Conservation (phyloP, 2,888 invertebrate genomes). For the Cryptocheilus praepositus region DNA sequence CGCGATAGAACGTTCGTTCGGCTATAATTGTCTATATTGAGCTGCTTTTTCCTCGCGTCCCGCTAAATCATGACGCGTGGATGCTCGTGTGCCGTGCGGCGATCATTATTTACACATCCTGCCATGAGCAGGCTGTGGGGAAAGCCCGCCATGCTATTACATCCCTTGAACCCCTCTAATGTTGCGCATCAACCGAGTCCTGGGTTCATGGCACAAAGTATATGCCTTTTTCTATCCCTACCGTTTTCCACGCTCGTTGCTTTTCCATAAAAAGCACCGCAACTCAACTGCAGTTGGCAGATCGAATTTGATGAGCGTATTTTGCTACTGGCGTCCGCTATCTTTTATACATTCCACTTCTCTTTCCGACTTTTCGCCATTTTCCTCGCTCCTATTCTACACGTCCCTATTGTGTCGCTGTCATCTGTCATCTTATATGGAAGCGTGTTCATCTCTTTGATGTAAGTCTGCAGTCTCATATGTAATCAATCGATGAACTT, state of each 20-base stretch:
- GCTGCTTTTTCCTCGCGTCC: slow-evolving; percentile 11
- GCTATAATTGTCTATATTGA: neutral
- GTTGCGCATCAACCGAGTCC: slow-evolving; percentile 16
- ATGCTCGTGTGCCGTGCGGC: slow-evolving; percentile 38
- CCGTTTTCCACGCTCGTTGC: neutral
- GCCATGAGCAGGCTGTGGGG: slow-evolving; percentile 50
- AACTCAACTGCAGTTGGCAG: slow-evolving; percentile 9
- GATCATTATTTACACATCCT: slow-evolving; percentile 61
- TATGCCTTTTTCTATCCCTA: neutral
- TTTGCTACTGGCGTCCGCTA: neutral
- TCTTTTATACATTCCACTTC: neutral
- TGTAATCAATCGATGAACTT: too few species aligned
- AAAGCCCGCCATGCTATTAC: slow-evolving; percentile 18
- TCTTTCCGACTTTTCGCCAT: neutral
- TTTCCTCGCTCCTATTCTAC: neutral
- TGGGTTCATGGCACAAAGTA: too few species aligned
- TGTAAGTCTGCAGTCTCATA: too few species aligned
- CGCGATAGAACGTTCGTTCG: too few species aligned
- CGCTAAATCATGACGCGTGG: slow-evolving; percentile 50
- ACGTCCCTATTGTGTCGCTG: neutral
- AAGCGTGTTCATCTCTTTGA: too few species aligned
- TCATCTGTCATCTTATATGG: too few species aligned
- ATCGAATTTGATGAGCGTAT: slow-evolving; percentile 29
- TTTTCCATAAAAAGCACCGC: neutral
- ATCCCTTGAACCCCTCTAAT: slow-evolving; percentile 32